A percentile compares a stretch with the other conserved stretches of the same genome.
Evolutionary conservation across 2,888 invertebrate genomes (phyloP).

Genomic region (Hypomecis punctinalis): DNA sequence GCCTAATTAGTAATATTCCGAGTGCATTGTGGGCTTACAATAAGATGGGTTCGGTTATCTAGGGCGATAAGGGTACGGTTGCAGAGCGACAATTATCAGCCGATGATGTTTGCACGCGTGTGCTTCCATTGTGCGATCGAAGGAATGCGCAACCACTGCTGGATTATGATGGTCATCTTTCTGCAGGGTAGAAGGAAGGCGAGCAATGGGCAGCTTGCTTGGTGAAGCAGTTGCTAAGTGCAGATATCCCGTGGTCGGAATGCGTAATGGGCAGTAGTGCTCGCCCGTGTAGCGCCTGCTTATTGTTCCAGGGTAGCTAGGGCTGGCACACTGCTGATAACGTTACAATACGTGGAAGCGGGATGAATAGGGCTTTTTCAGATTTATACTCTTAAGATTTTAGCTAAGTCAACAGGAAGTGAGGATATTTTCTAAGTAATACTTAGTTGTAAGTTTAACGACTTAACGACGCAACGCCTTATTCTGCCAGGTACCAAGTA

Average conservation of each 20-base stretch:
- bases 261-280: slow-evolving; percentile 82
- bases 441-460: no score
- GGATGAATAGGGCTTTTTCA: no score
- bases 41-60: slow-evolving; percentile 81
- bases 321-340: slow-evolving; percentile 36
- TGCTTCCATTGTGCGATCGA: slow-evolving; percentile 36
- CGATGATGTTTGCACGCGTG: slow-evolving; percentile 58
- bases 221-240: slow-evolving; percentile 33
- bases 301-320: slow-evolving; percentile 40
- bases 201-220: slow-evolving; percentile 9
- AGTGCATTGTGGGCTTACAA: slow-evolving; percentile 82
- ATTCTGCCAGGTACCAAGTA: no score
- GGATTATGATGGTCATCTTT: slow-evolving; percentile 21
- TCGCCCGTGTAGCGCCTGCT: slow-evolving; percentile 71
- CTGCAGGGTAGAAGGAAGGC: background rate
- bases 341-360: no score
- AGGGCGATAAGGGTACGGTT: slow-evolving; percentile 77
- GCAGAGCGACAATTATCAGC: slow-evolving; percentile 81
- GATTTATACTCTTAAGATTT: no score
- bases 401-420: no score
- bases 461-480: no score
- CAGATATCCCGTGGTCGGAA: slow-evolving; percentile 74
- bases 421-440: no score
- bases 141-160: slow-evolving; percentile 51
- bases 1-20: slow-evolving; percentile 85